Evolutionary conservation across 2,797 vertebrate species (phyloP), one percentile per base, ranked within the genome.

Genomic region (Oreonectes daqikongensis): DNA sequence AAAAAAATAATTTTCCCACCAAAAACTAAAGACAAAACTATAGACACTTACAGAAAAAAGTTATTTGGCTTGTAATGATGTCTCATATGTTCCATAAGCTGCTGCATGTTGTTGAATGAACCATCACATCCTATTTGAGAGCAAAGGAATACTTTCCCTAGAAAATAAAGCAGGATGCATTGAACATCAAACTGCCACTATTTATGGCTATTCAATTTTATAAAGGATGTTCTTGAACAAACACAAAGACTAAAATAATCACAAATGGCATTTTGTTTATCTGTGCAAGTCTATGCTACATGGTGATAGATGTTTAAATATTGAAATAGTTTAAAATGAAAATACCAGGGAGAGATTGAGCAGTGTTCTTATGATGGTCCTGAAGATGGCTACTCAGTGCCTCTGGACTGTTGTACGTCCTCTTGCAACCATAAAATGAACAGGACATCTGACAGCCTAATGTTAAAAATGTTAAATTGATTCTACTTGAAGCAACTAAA

Each of bases 51-150:
- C 97, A 97, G 90, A 87, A 96, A 99, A 88, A 94, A 99, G 46
- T 94, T 92, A 85, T 98, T 99, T 2, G 95, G 95, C 81, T 98
- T 99, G 92, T 98, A 94, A 82, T 99, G 97, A 70, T 92, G 93
- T 82, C 95, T 95, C 90, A 93, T 91, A 63, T 99, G 97, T 15
- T 90, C 90, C 95, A 99, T 94, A 75, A 99, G 92, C 66, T 93
- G 93, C 86, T 96, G 94, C 97, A 99, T 99, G 93, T 89, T 93
- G 78, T 94, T 88, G 83, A 97, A 94, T 40, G 92, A 93, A 48
- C 94, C 90, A 0, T 85, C 72, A 84, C 97, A 99, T 86, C 94
- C 94, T 15, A 87, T 75, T 0, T 90, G 84, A 0, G 96, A 95
- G 81, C 97, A 99, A 22, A 86, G 87, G 82, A 98, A 91, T 1